A percentile compares a stretch with the other conserved stretches of the same genome.
These are phyloP conservation scores for Lamproptera curius DNA, from an alignment of 2,888 invertebrate species.

Conservation along the genomic window DNA sequence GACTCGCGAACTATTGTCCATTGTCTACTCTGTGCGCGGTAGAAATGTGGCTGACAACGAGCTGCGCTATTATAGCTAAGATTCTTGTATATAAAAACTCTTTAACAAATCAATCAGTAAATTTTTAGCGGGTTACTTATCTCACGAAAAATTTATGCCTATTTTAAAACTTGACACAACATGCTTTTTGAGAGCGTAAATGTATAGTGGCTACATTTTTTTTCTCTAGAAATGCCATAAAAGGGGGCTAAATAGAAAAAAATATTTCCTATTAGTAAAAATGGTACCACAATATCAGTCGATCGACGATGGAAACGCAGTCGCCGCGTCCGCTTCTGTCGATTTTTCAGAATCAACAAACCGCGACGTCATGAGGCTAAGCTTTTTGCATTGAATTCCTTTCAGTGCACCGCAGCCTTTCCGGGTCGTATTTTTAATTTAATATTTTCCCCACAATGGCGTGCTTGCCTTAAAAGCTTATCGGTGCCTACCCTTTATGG, in stretches of 20 bases:
- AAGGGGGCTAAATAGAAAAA: too few relatives aligned
- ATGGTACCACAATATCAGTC: too few relatives aligned
- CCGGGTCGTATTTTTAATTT: conserved; percentile 45
- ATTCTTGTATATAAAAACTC: too few relatives aligned
- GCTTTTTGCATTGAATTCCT: conserved; percentile 32
- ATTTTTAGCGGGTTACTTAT: too few relatives aligned
- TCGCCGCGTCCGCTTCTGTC: background rate
- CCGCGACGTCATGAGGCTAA: conserved; percentile 22
- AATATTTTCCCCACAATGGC: conserved; percentile 52
- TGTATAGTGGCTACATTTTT: too few relatives aligned
- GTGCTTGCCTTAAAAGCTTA: conserved; percentile 48
- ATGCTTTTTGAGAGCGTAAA: too few relatives aligned
- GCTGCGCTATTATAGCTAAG: too few relatives aligned
- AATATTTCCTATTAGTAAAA: too few relatives aligned
- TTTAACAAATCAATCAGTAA: too few relatives aligned
- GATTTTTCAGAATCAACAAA: conserved; percentile 9
- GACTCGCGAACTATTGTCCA: conserved; percentile 26
- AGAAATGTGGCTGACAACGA: background rate
- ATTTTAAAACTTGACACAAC: too few relatives aligned
- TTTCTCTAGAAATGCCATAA: too few relatives aligned
- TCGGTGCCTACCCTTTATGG: conserved; percentile 48
- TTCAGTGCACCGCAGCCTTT: conserved; percentile 39
- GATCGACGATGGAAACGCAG: background rate
- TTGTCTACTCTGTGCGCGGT: conserved; percentile 20
- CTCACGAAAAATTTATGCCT: too few relatives aligned